Base-by-base conservation (phyloP, 2,113 vertebrate genomes). In the Eclectus roratus region DNA sequence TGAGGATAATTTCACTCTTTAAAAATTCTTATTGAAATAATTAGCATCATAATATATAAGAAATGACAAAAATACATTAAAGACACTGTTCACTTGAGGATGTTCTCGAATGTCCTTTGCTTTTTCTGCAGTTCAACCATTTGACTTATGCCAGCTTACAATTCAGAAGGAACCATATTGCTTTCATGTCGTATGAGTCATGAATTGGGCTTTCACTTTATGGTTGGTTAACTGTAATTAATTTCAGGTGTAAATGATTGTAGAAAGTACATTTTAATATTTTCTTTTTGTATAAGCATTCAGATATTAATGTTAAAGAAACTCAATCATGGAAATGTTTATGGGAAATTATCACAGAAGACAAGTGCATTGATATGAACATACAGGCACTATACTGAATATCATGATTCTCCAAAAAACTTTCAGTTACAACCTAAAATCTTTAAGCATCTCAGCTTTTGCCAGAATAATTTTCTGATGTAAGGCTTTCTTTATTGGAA, bases 291-390 rank as follows among this genome's bases (percentile, higher is more conserved):
- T 37, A 47, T 12, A 50, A 63, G 18, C 20, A 52, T 86, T 92
- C 52, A 88, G 33, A 73, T 80, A 92, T 65, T 92, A 28, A 84
- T 85, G 86, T 74, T 53, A 64, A n/a, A 64, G 77, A 79, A 96
- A 74, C 33, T 86, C 27, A 80, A 2, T 79, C 73, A 55, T 23
- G 33, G 24, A 79, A 69, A 10, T 56, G 7, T 14, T 91, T 80
- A 71, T 47, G 43, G 27, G 33, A 88, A 89, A 91, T 29, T 46
- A 89, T 84, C 5, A 6, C 33, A 47, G 65, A 93, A 88, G 23
- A 68, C n/a, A 77, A 80, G 20, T 52, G 24, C 47, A 35, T 46
- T 88, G 41, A n/a, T 89, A 81, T 17, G 86, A 89, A 91, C 33
- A 60, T 43, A 58, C 10, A 89, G 20, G 39, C 16, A 79, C 35